A percentile compares a stretch with the other conserved stretches of the same genome.
phyloP scores from a whole-genome alignment of 1,140 invertebrate species.

The Polypedilum vanderplanki region DNA sequence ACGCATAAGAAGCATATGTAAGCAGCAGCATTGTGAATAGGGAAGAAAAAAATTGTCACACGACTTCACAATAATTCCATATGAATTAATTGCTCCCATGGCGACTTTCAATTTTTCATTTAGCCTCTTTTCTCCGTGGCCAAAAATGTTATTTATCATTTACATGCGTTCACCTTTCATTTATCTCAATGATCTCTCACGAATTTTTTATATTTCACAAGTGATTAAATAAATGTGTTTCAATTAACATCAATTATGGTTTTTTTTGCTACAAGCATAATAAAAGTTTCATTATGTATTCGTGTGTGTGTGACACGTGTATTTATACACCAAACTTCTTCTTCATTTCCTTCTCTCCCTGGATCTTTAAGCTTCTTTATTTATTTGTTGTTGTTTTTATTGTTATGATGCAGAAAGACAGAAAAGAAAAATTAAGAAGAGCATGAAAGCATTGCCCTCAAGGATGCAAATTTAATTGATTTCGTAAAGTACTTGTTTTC shows the following conservation, averaged over 20 bases:
- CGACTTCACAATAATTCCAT: slow-evolving; percentile 3
- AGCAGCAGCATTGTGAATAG: no score
- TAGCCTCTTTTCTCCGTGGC: neutral
- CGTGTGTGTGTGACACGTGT: neutral
- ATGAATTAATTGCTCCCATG: neutral
- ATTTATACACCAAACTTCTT: neutral
- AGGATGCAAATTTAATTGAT: slow-evolving; percentile 19
- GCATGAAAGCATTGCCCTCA: neutral
- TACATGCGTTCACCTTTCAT: neutral
- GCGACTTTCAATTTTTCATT: neutral
- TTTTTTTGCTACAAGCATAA: neutral
- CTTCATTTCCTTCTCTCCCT: neutral
- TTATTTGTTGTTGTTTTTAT: neutral
- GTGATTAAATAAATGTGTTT: neutral
- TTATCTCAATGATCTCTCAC: neutral
- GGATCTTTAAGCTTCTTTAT: neutral
- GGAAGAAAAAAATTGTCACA: neutral
- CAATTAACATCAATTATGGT: slow-evolving; percentile 17
- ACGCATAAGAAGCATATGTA: no score
- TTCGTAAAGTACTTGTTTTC: slow-evolving; percentile 18
- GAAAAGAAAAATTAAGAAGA: neutral
- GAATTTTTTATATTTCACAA: neutral
- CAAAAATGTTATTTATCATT: slow-evolving; percentile 4
- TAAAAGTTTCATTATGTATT: neutral
- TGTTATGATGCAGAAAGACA: neutral